A percentile compares a stretch with the other conserved stretches of the same genome.
These are phyloP conservation scores for Sander lucioperca DNA, from an alignment of 2,113 vertebrate genomes.

Conservation along the genomic window DNA sequence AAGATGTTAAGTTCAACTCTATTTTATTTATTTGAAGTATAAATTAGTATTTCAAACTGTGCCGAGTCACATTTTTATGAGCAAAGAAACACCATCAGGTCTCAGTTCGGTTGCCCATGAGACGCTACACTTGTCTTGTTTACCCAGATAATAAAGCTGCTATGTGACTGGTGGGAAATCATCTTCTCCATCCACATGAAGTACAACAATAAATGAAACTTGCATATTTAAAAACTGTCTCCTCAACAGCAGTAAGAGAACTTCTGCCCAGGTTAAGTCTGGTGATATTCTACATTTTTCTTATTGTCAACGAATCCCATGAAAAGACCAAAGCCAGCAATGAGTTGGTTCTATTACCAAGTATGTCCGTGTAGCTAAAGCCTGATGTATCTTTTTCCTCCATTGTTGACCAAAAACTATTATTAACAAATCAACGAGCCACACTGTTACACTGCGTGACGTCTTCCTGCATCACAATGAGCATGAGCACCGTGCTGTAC, in stretches of 20 bases:
- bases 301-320: not conserved
- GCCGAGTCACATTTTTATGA: not conserved
- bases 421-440: not conserved
- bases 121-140: constrained; percentile 14
- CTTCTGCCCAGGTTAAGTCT: not conserved
- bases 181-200: not conserved
- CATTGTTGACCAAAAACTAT: not conserved
- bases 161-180: constrained; percentile 31
- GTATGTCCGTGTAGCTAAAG: not conserved
- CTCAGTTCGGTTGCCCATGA: not conserved
- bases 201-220: not conserved
- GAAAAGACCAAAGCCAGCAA: not conserved
- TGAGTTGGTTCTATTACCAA: not conserved
- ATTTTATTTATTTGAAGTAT: not conserved
- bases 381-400: not conserved
- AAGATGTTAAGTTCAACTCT: not conserved
- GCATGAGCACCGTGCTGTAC: not conserved
- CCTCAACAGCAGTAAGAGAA: not conserved
- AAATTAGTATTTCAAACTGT: constrained; percentile 9
- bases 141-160: constrained; percentile 19
- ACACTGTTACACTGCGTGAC: not conserved
- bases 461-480: not conserved
- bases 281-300: not conserved
- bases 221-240: constrained; percentile 8
- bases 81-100: not conserved